Evolutionary conservation across 2,113 vertebrate genomes (phyloP), one percentile per base, ranked within the genome.

Genomic region (Malurus melanocephalus): DNA sequence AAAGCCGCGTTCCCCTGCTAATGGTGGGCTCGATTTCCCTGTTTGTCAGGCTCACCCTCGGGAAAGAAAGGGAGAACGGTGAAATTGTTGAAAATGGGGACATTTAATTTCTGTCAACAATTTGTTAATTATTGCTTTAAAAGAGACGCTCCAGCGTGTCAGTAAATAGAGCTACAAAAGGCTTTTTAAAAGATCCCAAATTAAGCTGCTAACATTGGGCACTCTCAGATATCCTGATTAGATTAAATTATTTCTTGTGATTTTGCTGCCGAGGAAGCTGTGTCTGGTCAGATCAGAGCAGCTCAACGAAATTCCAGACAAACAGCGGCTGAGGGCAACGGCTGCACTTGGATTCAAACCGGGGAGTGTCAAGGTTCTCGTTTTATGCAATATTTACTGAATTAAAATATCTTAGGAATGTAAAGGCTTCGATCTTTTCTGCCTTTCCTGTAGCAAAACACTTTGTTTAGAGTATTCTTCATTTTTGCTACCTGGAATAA

Each of bases 81-180:
- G 91, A 87, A 93, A 89, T 96, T 96, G 95, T 95, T 96, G 95
- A 88, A 89, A 95, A 91, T 93, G 91, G 95, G 87, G 95, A 95
- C 95, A 89, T 95, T 97, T 97, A 95, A 97, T 96, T 97, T 96
- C 96, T 96, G 95, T 94, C 97, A 97, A 95, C 93, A 97, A 94
- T 97, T 97, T 97, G 94, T 97, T 97, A 97, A 97, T 97, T 96
- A 95, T 95, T 96, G 90, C 90, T 94, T 94, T 94, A 93, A 94
- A 96, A 95, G 93, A 77, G 56, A 88, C 92, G 90, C 95, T 94
- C 94, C 94, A 40, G 80, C 6, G 85, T 94, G 95, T 97, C 96
- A 92, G 90, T 94, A 97, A 97, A 95, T 88, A 96, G 94, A 13
- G 48, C 89, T 89, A 96, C 91, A 96, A 97, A 97, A 97, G 92